Evolutionary conservation across 2,888 invertebrate genomes (phyloP), one percentile per base, ranked within the genome.

Genomic region (Geophilus truncorum): DNA sequence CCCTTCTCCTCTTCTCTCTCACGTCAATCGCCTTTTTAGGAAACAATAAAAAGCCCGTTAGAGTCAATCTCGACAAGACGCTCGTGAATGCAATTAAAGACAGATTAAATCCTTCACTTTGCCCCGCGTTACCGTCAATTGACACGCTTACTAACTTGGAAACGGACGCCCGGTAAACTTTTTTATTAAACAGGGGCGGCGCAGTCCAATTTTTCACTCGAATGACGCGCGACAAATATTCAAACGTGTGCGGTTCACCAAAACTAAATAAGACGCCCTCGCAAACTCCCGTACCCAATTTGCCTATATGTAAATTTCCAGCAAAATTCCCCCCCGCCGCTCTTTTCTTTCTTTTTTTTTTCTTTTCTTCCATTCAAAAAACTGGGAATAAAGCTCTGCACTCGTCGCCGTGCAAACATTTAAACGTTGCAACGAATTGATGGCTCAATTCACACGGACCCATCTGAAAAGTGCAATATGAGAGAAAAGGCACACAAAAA

Each of bases 1-100:
- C 62, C 62, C 57, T n/a, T 45, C 45, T 45, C 18, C 18, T n/a
- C 45, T 45, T 45, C 45, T 15, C 40, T 57, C 62, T 62, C 62
- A 62, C 62, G 62, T 62, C 62, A 62, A 62, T 62, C 62, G 62
- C 62, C 62, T 62, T 62, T 62, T 62, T 62, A 62, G 62, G 62
- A 62, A 62, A 62, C 62, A 62, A 62, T 62, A 62, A 62, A 62
- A 62, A 62, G 62, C 62, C 62, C 62, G 62, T 62, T 62, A 62
- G 62, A 62, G 62, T 62, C 62, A 62, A 62, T 62, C 62, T 62
- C 62, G 62, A 62, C 62, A 62, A 62, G 62, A 62, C 62, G 62
- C 62, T 62, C 15, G 62, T 62, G 62, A 62, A 62, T 62, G 62
- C 62, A 62, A 62, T 62, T 62, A 62, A 62, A 62, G 62, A 25